Percentiles rank a stretch among this genome's conserved stretches.
Conservation (phyloP, 2,797 vertebrate species). For the Ara ararauna region DNA sequence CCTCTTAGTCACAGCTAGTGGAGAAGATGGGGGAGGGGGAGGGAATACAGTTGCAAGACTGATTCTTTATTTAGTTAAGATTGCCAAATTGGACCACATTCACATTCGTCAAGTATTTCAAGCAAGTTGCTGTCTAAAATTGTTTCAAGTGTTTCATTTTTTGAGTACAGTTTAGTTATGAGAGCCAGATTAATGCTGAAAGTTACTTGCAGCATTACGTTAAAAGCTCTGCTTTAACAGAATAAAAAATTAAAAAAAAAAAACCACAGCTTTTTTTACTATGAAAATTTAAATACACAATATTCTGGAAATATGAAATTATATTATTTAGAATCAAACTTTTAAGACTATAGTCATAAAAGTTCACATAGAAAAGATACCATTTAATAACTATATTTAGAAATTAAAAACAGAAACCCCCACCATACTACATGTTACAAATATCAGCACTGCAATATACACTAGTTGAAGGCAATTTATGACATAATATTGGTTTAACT, state of each 20-base stretch:
- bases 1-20: conserved; percentile 71
- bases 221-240: not conserved
- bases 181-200: not conserved
- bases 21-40: not conserved
- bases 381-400: not conserved
- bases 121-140: conserved; percentile 53
- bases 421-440: not conserved
- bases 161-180: not conserved
- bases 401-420: not conserved
- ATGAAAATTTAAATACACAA: not conserved
- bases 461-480: not conserved
- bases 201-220: not conserved
- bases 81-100: conserved; percentile 60
- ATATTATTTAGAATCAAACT: not conserved
- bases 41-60: conserved; percentile 16
- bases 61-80: conserved; percentile 58
- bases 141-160: not conserved
- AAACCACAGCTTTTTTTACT: not conserved
- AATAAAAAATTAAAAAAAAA: not conserved
- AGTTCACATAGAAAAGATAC: not conserved
- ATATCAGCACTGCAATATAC: not conserved
- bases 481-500: not conserved
- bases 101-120: conserved; percentile 56
- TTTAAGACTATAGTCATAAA: not conserved
- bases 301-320: not conserved